Evolutionary conservation across 2,797 vertebrate genomes (phyloP), one percentile per base, ranked within the genome.

Genomic region (Trachops cirrhosus): DNA sequence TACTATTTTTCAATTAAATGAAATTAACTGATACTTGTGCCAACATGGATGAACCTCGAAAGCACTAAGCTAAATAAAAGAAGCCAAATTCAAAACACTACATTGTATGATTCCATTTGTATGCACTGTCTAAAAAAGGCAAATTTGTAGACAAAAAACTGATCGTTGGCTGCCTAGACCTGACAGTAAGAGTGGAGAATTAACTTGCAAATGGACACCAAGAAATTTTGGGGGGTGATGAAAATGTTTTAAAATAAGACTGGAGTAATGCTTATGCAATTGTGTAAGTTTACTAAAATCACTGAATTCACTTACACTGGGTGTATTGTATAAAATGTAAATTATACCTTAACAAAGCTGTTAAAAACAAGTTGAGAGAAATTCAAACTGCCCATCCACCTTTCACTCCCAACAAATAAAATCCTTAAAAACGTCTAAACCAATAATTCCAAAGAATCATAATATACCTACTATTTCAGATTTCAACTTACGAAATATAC

Each of bases 211-310:
- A 59, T 48, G 32, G 50, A 18, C 34, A 90, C 4, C 87, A 86
- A 79, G 29, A 34, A 91, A 75, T 12, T 34, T 71, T 44, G 78
- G 24, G 2, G 8, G 4, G 8, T 91, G 21, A 94, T n/a, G 2
- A 95, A 95, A 91, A 80, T 89, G n/a, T 64, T 91, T 70, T 94
- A 95, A 77, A 90, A 77, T 24, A 41, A 59, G 54, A 57, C 32
- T 75, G 18, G 46, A 46, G n/a, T 57, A 73, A 82, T 44, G 9
- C 14, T 4, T 67, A 32, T 34, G 77, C 22, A 78, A 86, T 16
- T 62, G n/a, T 39, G 70, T n/a, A 87, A 88, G 85, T 34, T 46
- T 71, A 75, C 12, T 62, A 90, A 70, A 74, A 79, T 70, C 44
- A 50, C 15, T 75, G 44, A 84, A 67, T 37, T 54, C 22, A 71